These are phyloP conservation scores for Corythornis cristatus DNA, from an alignment of 2,113 vertebrate species.

Conservation along the genomic window DNA sequence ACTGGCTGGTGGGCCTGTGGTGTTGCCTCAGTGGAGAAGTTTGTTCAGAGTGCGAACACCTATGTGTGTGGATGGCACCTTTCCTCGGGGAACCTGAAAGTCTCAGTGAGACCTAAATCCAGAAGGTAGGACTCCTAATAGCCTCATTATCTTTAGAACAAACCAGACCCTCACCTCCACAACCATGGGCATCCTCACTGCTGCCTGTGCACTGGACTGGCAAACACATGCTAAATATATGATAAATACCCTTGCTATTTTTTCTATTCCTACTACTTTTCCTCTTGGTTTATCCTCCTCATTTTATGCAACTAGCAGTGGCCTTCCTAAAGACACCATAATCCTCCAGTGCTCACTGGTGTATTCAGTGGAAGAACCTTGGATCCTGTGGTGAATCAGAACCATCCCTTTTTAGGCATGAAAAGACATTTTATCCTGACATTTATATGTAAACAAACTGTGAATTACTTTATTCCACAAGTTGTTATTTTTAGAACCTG, in stretches of 20 bases:
- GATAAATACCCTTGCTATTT: not conserved
- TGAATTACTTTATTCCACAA: not conserved
- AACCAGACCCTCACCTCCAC: not conserved
- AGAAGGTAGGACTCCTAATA: not conserved
- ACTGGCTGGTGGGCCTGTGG: too few species aligned
- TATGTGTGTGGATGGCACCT: fast-evolving
- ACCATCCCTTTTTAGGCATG: not conserved
- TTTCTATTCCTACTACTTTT: not conserved
- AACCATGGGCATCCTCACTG: not conserved
- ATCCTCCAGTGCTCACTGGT: not conserved
- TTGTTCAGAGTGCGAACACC: not conserved
- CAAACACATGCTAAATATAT: not conserved
- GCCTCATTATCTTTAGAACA: not conserved
- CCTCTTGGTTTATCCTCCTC: not conserved
- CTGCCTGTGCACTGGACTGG: not conserved
- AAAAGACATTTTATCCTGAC: not conserved
- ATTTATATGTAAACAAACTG: not conserved
- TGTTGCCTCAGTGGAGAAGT: fast-evolving
- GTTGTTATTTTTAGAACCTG: not conserved
- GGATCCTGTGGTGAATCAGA: not conserved
- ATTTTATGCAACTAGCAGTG: not conserved
- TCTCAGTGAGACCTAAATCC: not conserved
- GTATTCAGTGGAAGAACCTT: not conserved
- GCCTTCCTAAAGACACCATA: not conserved
- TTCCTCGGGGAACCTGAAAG: not conserved